A percentile compares a stretch with the other conserved stretches of the same genome.
Evolutionary conservation across 2,113 vertebrate genomes (phyloP).

Genomic region (Nanger granti): DNA sequence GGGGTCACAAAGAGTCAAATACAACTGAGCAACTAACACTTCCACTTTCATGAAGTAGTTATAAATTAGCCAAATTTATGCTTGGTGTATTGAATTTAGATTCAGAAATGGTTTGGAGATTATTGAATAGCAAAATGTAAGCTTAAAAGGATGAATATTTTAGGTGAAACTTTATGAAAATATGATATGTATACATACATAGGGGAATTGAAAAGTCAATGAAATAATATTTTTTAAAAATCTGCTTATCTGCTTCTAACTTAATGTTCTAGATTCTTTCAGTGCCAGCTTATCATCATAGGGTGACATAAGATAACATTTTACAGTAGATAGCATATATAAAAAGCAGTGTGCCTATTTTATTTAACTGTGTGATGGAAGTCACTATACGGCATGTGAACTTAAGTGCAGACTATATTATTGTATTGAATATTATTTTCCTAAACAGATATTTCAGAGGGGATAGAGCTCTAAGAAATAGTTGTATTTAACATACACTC

Average conservation of each 20-base stretch:
- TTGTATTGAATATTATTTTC: neutral
- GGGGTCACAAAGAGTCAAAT: neutral
- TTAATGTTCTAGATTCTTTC: neutral
- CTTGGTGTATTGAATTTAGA: neutral
- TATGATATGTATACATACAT: neutral
- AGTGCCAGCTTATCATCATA: neutral
- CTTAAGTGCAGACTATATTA: neutral
- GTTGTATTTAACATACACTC: neutral
- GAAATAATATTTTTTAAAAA: neutral
- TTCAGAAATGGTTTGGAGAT: neutral
- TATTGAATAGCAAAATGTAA: neutral
- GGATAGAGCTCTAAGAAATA: neutral
- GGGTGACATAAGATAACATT: neutral
- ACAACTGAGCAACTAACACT: neutral
- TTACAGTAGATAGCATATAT: neutral
- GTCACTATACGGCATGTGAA: neutral
- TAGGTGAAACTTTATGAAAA: neutral
- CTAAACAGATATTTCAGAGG: neutral
- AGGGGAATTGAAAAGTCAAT: neutral
- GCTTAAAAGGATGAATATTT: slow-evolving; percentile 3
- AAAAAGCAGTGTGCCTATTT: neutral
- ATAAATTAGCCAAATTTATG: neutral
- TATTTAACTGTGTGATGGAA: neutral
- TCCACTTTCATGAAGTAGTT: neutral
- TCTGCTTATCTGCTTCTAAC: neutral